Conservation (phyloP, 2,888 invertebrate species). For the Graphium colonna region DNA sequence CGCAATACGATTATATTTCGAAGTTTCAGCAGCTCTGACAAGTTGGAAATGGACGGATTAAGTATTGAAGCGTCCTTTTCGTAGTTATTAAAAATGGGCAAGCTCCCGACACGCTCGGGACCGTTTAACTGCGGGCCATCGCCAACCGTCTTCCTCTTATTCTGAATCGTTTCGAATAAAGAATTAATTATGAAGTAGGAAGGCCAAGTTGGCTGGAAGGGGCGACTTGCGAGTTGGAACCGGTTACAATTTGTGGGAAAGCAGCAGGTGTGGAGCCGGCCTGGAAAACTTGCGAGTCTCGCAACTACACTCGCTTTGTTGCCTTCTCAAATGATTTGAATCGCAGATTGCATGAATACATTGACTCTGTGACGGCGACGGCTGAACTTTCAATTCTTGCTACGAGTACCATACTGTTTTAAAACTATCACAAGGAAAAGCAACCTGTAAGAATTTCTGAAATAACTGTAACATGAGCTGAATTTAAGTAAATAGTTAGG, state of each 20-base stretch:
- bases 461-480: too few relatives aligned
- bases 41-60: background rate
- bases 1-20: background rate
- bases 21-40: too few relatives aligned
- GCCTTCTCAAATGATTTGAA: conserved; percentile 75
- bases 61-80: conserved; percentile 18
- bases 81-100: conserved; percentile 68
- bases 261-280: conserved; percentile 67
- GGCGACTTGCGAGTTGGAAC: conserved; percentile 63
- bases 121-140: conserved; percentile 71
- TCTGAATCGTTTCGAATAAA: conserved; percentile 75
- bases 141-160: conserved; percentile 67
- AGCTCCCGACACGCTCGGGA: conserved; percentile 72
- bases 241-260: conserved; percentile 76
- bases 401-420: conserved; percentile 12
- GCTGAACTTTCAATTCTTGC: conserved; percentile 15
- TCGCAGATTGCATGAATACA: conserved; percentile 63
- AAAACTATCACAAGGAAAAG: conserved; percentile 8
- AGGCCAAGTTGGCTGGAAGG: conserved; percentile 60
- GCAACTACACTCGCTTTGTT: conserved; percentile 68
- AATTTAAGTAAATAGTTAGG: too few relatives aligned
- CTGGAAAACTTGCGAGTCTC: conserved; percentile 58
- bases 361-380: conserved; percentile 28
- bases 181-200: conserved; percentile 77
- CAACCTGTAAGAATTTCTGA: background rate